Base-by-base conservation (phyloP, 1,140 invertebrate species). In the Condylostylus longicornis region DNA sequence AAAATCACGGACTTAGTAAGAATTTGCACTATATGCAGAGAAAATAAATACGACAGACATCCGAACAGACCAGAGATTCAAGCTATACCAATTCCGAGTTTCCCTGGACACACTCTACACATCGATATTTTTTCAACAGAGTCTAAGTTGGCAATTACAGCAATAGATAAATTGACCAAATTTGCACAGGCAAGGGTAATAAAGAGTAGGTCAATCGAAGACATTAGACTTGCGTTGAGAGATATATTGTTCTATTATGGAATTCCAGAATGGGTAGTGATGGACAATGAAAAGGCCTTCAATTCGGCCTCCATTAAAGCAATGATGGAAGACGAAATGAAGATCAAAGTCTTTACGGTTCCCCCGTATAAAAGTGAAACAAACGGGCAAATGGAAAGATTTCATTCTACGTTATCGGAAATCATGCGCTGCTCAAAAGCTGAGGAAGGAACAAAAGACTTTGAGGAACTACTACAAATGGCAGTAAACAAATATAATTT, bases 91-190 rank as follows among this genome's bases (percentile, higher is more conserved):
- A 31, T 31, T 17, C 29, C 15, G 29, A 9, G 13, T 8, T 31
- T 7, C 15, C 29, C 29, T 13, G 29, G 29, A 9, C 29, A 31
- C 15, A 31, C 29, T 7, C n/a, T 25, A 25, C 23, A 25, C 23
- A 13, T 31, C 9, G 10, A 31, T 13, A 31, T 31, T 17, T 31
- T 13, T 17, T 31, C 29, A 8, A 31, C 29, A 10, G 29, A 31
- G 15, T 7, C 6, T 7, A 6, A 31, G 6, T 31, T 31, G 29
- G 29, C 15, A 13, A 7, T 31, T 6, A 17, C 29, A 7, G 29
- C 29, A 7, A 31, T 31, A 31, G 29, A 31, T 31, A 31, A 31
- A 31, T 31, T 31, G 6, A 31, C 29, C 6, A 31, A 31, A 17
- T 31, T 31, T 31, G 15, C 23, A 8, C 23, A 31, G 13, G 15